Conservation (phyloP, 2,113 vertebrate species). For the Thinocorus orbignyianus region DNA sequence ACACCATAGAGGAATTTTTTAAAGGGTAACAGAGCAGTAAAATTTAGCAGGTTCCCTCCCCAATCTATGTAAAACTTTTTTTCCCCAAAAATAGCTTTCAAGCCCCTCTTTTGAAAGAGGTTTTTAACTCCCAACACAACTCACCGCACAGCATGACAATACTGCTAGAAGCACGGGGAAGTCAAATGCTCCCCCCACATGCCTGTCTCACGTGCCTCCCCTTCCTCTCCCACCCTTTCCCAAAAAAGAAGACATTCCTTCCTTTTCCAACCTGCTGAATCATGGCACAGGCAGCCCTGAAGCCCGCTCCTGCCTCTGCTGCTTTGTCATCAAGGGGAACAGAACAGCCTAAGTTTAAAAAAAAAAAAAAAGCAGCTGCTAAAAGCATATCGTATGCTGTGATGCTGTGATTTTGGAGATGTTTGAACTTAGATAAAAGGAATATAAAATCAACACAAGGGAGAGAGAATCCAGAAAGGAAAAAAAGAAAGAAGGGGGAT, state of each 20-base stretch:
- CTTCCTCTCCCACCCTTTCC: slow-evolving; percentile 35
- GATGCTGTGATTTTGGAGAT: not conserved
- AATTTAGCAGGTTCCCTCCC: not conserved
- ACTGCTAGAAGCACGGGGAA: not conserved
- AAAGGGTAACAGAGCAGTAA: not conserved
- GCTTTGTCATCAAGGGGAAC: slow-evolving; percentile 7
- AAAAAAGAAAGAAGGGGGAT: not conserved
- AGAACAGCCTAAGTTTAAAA: not conserved
- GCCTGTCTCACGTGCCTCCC: not conserved
- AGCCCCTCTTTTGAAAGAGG: not conserved
- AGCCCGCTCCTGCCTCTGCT: not conserved
- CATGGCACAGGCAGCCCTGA: slow-evolving; percentile 36
- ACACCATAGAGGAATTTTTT: not conserved
- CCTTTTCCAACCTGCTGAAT: slow-evolving; percentile 64
- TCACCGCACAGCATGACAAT: not conserved
- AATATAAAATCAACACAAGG: not conserved
- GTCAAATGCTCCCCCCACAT: not conserved
- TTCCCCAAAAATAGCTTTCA: not conserved
- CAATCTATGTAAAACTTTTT: not conserved
- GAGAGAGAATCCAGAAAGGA: not conserved
- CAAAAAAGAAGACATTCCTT: slow-evolving; percentile 48
- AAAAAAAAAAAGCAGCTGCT: not conserved
- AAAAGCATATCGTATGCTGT: not conserved
- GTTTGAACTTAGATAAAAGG: not conserved
- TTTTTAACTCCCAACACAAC: not conserved